Conservation (phyloP, 2,888 invertebrate species). For the Amiota mariae region DNA sequence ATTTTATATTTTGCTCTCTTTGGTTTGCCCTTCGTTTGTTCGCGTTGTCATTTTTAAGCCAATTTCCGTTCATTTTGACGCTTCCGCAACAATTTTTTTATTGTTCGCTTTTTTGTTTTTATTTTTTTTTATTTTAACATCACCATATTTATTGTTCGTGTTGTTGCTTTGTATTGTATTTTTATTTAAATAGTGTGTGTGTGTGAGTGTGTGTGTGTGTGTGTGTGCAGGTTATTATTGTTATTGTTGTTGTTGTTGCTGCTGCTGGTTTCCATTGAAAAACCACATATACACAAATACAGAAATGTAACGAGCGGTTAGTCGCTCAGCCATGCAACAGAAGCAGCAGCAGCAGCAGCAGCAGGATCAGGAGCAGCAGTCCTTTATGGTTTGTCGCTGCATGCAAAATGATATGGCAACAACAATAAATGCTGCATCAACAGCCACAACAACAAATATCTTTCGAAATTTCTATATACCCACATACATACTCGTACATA, state of each 20-base stretch:
- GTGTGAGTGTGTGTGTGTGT: constrained; percentile 24
- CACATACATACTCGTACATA: background rate
- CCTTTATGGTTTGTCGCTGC: constrained; percentile 20
- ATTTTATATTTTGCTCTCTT: background rate
- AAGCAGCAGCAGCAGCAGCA: constrained; percentile 3
- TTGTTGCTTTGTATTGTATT: constrained; percentile 1
- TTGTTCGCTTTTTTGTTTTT: constrained; percentile 3
- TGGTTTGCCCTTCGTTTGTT: constrained; percentile 31
- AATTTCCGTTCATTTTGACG: constrained; percentile 67
- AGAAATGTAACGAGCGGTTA: constrained; percentile 35
- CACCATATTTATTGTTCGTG: background rate
- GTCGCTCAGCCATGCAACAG: constrained; percentile 32
- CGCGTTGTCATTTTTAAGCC: constrained; percentile 65
- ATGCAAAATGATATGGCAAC: constrained; percentile 10
- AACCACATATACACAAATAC: background rate
- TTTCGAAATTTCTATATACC: background rate
- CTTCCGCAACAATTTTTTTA: constrained; percentile 47
- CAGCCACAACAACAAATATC: background rate
- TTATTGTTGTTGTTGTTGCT: constrained; percentile 44
- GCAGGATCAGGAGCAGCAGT: constrained; percentile 3
- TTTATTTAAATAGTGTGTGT: constrained; percentile 32
- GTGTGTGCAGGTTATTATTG: constrained; percentile 38
- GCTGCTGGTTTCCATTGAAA: constrained; percentile 23
- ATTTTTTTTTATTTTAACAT: constrained; percentile 9
- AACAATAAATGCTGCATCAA: background rate